These are phyloP conservation scores for Cryptocephalus moraei DNA, from an alignment of 2,888 invertebrate genomes.

Conservation along the genomic window DNA sequence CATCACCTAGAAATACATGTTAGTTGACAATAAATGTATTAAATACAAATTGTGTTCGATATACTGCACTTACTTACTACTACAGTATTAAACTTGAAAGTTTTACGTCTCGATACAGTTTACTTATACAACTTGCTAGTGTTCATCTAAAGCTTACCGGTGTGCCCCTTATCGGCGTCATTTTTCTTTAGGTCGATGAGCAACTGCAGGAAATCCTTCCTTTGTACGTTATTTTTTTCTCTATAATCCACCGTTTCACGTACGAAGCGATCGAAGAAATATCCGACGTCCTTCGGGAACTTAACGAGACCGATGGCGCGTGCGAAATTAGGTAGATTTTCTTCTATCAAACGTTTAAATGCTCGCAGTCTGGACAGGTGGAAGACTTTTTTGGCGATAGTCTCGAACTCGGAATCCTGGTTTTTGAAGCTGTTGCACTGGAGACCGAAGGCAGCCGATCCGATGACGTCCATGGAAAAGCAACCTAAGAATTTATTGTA, in stretches of 20 bases:
- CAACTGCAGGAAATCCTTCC: conserved; percentile 46
- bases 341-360: no score
- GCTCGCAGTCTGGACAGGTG: no score
- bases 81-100: no score
- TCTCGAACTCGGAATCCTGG: no score
- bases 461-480: conserved; percentile 14
- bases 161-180: not conserved
- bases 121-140: no score
- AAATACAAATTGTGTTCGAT: no score
- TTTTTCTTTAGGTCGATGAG: conserved; percentile 26
- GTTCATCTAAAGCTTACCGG: no score
- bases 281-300: conserved; percentile 11
- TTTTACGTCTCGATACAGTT: no score
- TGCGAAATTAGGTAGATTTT: conserved; percentile 10
- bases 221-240: conserved; percentile 33
- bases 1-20: no score
- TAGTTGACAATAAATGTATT: no score
- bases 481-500: conserved; percentile 4
- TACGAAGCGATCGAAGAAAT: conserved; percentile 39
- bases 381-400: no score
- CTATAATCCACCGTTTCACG: conserved; percentile 36
- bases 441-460: conserved; percentile 47
- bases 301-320: conserved; percentile 12
- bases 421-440: conserved; percentile 38
- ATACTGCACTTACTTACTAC: no score